A percentile compares a stretch with the other conserved stretches of the same genome.
Conservation (phyloP, 2,888 invertebrate genomes). For the Agrotis puta region DNA sequence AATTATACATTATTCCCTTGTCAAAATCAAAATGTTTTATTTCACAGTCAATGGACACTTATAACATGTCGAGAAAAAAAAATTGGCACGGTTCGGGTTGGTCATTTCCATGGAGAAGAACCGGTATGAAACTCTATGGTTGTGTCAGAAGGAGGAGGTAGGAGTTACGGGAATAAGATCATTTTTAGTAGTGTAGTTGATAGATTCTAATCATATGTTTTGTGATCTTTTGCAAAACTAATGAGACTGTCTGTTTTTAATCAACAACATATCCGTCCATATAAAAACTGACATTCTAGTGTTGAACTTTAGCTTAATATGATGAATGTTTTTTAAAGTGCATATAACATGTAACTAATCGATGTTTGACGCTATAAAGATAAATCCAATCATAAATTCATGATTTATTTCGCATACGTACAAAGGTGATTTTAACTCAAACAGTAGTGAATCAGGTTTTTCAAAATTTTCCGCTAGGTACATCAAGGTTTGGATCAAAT, state of each 20-base stretch:
- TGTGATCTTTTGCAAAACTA: constrained; percentile 3
- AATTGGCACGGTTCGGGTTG: too few species aligned
- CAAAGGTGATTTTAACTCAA: neutral
- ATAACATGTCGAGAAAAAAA: too few species aligned
- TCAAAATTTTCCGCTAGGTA: neutral
- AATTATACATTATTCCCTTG: constrained; percentile 5
- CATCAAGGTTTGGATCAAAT: too few species aligned
- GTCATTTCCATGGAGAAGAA: too few species aligned
- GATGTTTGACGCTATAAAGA: constrained; percentile 5
- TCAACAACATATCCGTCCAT: neutral
- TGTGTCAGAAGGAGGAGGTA: neutral
- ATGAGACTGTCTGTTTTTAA: neutral
- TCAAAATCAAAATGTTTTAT: too few species aligned
- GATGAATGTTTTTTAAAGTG: constrained; percentile 16
- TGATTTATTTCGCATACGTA: constrained; percentile 1
- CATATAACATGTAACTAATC: neutral
- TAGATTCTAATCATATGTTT: neutral
- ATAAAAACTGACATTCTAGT: constrained; percentile 19
- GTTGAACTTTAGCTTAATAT: constrained; percentile 13
- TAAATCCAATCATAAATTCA: neutral
- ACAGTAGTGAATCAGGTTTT: neutral
- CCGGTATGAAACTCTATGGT: too few species aligned
- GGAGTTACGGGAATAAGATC: neutral
- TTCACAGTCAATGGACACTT: too few species aligned
- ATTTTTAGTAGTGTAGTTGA: constrained; percentile 8